Conservation (phyloP, 2,797 vertebrate genomes). For the Eutrigla gurnardus region DNA sequence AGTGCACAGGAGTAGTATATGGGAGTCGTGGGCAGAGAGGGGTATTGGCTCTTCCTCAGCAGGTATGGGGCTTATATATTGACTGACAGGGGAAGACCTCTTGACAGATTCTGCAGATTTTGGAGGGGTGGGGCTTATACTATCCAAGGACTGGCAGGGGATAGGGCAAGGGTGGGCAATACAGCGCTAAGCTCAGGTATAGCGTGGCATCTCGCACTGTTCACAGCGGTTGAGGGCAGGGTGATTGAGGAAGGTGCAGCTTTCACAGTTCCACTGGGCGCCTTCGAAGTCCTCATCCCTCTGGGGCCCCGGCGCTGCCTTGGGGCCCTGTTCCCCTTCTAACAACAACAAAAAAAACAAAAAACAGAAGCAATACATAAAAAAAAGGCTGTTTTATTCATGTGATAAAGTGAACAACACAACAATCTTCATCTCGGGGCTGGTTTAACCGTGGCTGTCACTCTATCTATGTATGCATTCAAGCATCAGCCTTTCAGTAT, state of each 20-base stretch:
- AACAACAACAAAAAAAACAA: slow-evolving; percentile 18
- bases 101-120: slow-evolving; percentile 53
- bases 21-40: slow-evolving; percentile 75
- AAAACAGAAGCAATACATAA: not conserved
- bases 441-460: slow-evolving; percentile 25
- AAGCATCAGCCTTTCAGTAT: slow-evolving; percentile 29
- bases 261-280: slow-evolving; percentile 98
- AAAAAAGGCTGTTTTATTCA: slow-evolving; percentile 1
- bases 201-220: slow-evolving; percentile 99
- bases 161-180: slow-evolving; percentile 55
- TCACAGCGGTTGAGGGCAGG: slow-evolving; percentile 99
- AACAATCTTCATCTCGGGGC: not conserved
- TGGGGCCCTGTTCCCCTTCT: slow-evolving; percentile 85
- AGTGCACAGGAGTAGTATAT: slow-evolving; percentile 79
- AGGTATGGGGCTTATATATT: slow-evolving; percentile 72
- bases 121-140: slow-evolving; percentile 50
- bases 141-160: slow-evolving; percentile 47
- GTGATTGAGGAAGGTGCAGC: slow-evolving; percentile 99
- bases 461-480: slow-evolving; percentile 10
- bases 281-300: slow-evolving; percentile 99
- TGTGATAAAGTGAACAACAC: not conserved
- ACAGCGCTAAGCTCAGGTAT: slow-evolving; percentile 88
- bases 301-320: slow-evolving; percentile 81
- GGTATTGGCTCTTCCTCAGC: slow-evolving; percentile 78
- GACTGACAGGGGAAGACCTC: slow-evolving; percentile 60